phyloP scores from a whole-genome alignment of 2,113 vertebrate species.

The Collichthys lucidus region DNA sequence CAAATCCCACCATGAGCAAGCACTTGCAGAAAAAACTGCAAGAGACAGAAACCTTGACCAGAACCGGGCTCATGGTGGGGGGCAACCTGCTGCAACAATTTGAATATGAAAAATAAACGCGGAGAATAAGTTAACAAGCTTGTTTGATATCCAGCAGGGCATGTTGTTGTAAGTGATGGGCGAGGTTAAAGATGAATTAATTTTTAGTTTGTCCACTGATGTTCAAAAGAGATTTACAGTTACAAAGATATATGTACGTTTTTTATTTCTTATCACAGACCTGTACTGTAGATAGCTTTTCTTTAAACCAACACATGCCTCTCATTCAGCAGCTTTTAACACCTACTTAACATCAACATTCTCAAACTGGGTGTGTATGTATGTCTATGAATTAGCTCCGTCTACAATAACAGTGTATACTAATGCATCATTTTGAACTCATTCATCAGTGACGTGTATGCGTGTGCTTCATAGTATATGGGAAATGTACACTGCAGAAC shows the following conservation, averaged over 20 bases:
- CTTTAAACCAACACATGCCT: background rate
- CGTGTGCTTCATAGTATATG: background rate
- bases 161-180: background rate
- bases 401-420: background rate
- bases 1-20: no score
- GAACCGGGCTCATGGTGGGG: no score
- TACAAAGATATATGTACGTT: background rate
- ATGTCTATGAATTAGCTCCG: background rate
- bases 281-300: no score
- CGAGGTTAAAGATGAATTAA: background rate
- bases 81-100: no score
- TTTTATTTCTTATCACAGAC: background rate
- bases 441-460: background rate
- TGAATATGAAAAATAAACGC: no score
- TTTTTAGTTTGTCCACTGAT: background rate
- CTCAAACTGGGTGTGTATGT: background rate
- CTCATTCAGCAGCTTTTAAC: background rate
- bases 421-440: background rate
- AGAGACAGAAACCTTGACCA: no score
- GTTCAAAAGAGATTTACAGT: background rate
- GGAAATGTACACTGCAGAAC: background rate
- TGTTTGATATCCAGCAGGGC: background rate
- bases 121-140: background rate
- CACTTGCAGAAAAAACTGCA: no score
- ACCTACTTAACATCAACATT: background rate